phyloP scores from a whole-genome alignment of 2,888 invertebrate species.

The Hypercompe scribonia region DNA sequence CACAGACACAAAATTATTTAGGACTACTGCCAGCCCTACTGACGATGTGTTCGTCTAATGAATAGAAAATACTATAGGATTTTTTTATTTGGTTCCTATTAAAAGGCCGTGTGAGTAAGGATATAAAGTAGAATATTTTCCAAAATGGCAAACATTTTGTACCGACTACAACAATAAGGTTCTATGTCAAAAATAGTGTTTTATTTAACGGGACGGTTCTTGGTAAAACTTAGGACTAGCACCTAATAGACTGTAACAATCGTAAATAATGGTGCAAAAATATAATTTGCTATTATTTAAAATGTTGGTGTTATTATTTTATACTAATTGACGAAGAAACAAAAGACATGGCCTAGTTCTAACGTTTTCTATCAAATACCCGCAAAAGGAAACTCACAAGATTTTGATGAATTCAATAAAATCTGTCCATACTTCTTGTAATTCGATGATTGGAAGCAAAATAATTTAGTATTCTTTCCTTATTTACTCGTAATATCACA shows the following conservation, averaged over 20 bases:
- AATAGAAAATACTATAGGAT: not conserved
- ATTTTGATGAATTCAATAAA: not conserved
- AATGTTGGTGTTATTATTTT: not conserved
- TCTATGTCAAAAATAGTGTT: not conserved
- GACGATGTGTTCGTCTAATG: not conserved
- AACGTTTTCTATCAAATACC: not conserved
- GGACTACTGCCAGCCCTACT: not conserved
- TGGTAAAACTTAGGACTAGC: constrained; percentile 9
- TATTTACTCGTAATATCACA: constrained; percentile 50
- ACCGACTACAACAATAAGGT: constrained; percentile 5
- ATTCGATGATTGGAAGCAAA: constrained; percentile 34
- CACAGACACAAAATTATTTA: not conserved
- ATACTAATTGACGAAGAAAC: not conserved
- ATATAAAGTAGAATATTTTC: not conserved
- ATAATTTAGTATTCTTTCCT: constrained; percentile 33
- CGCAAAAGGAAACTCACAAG: not conserved
- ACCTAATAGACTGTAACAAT: constrained; percentile 4
- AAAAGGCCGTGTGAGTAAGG: not conserved
- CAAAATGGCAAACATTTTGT: constrained; percentile 4
- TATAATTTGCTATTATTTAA: not conserved
- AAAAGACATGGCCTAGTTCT: not conserved
- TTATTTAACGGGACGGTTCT: constrained; percentile 7
- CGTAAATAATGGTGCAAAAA: not conserved
- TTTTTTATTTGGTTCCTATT: not conserved
- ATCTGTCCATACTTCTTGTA: constrained; percentile 1